Percentiles rank a stretch among this genome's conserved stretches.
phyloP scores from a whole-genome alignment of 2,888 invertebrate genomes.

The Acanthopleura granulata region DNA sequence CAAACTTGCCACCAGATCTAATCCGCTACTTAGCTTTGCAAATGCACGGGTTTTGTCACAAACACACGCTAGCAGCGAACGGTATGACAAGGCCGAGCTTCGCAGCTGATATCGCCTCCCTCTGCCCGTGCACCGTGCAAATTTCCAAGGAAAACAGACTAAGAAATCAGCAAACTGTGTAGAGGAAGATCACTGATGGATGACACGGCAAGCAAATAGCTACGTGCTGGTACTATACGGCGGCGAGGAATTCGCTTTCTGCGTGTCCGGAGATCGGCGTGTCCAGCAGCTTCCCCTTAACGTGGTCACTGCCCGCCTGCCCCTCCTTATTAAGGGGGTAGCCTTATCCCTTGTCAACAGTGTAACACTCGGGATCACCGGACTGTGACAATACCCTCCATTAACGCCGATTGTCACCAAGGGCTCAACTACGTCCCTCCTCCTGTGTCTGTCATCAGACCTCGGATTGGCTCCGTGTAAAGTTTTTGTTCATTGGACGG shows the following conservation, averaged over 20 bases:
- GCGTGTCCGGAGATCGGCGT: neutral
- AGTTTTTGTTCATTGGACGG: no score
- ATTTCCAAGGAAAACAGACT: conserved; percentile 15
- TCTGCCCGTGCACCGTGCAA: conserved; percentile 10
- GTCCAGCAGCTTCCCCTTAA: no score
- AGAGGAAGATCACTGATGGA: neutral
- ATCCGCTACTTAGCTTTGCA: conserved; percentile 18
- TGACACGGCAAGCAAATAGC: conserved; percentile 18
- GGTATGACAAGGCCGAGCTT: neutral
- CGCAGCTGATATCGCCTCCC: neutral
- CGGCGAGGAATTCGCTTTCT: neutral
- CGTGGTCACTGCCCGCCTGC: no score
- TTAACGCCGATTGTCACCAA: no score
- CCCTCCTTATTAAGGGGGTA: no score
- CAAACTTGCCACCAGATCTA: conserved; percentile 3
- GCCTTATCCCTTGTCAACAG: no score
- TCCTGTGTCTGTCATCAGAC: no score
- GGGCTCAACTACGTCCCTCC: no score
- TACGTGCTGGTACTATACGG: neutral
- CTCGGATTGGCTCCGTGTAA: no score
- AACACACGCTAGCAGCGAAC: conserved; percentile 4
- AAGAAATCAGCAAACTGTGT: conserved; percentile 2
- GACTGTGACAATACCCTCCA: no score
- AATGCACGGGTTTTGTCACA: conserved; percentile 17
- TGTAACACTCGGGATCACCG: no score